Evolutionary conservation across 2,113 vertebrate species (phyloP).

Genomic region (Hoplias malabaricus): DNA sequence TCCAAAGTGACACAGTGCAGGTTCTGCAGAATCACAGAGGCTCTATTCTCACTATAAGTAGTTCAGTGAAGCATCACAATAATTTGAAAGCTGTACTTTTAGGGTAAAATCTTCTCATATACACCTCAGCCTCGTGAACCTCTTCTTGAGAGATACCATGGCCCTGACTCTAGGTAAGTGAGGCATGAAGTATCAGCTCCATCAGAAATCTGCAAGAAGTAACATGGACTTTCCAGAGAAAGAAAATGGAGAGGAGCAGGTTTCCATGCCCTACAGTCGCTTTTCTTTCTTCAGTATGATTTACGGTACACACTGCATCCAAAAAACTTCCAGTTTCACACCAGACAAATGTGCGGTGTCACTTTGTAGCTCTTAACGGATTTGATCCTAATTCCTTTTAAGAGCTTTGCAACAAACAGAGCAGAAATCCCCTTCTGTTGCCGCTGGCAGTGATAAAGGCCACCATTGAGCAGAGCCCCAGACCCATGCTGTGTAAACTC

Average conservation of each 20-base stretch:
- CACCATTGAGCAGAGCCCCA: conserved; percentile 57
- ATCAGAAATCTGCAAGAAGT: not conserved
- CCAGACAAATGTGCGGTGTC: conserved; percentile 35
- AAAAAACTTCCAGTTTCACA: conserved; percentile 33
- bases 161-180: not conserved
- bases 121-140: no score
- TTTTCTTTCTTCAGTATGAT: not conserved
- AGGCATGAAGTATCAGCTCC: not conserved
- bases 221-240: not conserved
- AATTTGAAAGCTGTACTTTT: no score
- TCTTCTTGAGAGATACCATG: not conserved
- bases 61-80: no score
- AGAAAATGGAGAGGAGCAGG: not conserved
- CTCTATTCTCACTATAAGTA: no score
- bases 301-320: not conserved
- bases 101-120: no score
- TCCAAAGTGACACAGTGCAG: no score
- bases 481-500: conserved; percentile 57
- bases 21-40: no score
- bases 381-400: conserved; percentile 45
- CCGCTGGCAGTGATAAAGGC: conserved; percentile 54
- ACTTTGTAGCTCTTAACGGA: conserved; percentile 36
- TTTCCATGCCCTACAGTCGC: not conserved
- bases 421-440: conserved; percentile 32
- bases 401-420: conserved; percentile 41